A percentile compares a stretch with the other conserved stretches of the same genome.
Conservation (phyloP, 2,797 vertebrate species). For the Periophthalmus magnuspinnatus region DNA sequence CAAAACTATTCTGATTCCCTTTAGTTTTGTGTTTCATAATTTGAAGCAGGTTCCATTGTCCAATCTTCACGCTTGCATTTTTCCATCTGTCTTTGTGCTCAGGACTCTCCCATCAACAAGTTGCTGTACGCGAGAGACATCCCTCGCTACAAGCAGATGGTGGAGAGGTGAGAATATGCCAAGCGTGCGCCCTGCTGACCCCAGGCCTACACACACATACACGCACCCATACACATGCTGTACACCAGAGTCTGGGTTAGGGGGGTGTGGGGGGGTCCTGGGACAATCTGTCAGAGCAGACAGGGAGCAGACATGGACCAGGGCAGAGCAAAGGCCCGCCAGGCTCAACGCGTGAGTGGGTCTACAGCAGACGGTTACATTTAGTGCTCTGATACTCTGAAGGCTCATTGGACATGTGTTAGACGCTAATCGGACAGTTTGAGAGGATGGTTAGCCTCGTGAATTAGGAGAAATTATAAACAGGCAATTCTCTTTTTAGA, state of each 20-base stretch:
- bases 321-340: conserved; percentile 45
- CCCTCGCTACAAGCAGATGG: conserved; percentile 98
- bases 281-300: conserved; percentile 66
- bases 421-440: conserved; percentile 12
- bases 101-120: conserved; percentile 99
- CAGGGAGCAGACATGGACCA: conserved; percentile 18
- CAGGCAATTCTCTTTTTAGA: neutral
- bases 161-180: conserved; percentile 87
- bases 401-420: conserved; percentile 7
- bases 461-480: neutral
- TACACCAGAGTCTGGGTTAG: neutral
- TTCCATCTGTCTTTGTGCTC: conserved; percentile 33
- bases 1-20: neutral
- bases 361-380: conserved; percentile 56
- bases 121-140: conserved; percentile 96
- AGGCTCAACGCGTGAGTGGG: conserved; percentile 59
- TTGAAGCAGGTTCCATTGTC: conserved; percentile 1
- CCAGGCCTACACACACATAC: conserved; percentile 20
- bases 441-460: neutral
- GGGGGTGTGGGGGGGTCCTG: conserved; percentile 15
- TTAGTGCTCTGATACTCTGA: conserved; percentile 42
- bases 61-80: conserved; percentile 5
- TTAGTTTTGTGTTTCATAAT: neutral
- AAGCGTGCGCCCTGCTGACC: conserved; percentile 49
- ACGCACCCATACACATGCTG: neutral